Evolutionary conservation across 1,140 invertebrate species (phyloP), one percentile per base, ranked within the genome.

Genomic region (Nephotettix cincticeps): DNA sequence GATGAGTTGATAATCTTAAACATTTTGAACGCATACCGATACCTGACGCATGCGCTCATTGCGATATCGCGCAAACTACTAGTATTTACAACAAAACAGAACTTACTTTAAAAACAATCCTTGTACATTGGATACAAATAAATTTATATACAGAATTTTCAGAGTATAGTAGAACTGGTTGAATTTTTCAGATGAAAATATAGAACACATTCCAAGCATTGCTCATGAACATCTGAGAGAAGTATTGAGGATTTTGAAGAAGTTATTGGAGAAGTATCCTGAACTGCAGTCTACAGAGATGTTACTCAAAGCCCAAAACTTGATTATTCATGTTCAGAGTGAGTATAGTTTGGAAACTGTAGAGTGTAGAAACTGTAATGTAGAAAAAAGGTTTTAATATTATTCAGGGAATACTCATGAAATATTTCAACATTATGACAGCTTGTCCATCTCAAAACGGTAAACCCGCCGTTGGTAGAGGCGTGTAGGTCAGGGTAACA

Each of bases 171-270:
- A 40, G 6, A 6, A 40, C 17, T 17, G 6, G 36, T 17, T 9
- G 17, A 2, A 2, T 64, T 27, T 23, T 30, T 30, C 61, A 64
- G 61, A 23, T 28, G 32, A 21, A 9, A 29, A 29, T 17, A 29
- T 27, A 21, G 19, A 23, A 29, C n/a, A 64, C 27, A 32, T 32
- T 19, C 9, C 23, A 28, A 64, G 61, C 29, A 14, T 32, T 14
- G 61, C 61, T 6, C 61, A 64, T 64, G 61, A 64, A 28, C 32
- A 32, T 14, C 32, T 64, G 61, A 64, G 61, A 30, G 61, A 64
- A 1, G 61, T 64, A 1, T 64, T 64, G 25, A 64, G 17, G 32
- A 64, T 64, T 28, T 32, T 64, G 1, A 64, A 64, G 29, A 64
- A 64, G 21, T 28, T 64, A 11, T 28, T 64, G 11, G 61, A 64